A percentile compares a stretch with the other conserved stretches of the same genome.
Evolutionary conservation across 2,888 invertebrate species (phyloP).

Genomic region (Leptarthrus brevirostris): DNA sequence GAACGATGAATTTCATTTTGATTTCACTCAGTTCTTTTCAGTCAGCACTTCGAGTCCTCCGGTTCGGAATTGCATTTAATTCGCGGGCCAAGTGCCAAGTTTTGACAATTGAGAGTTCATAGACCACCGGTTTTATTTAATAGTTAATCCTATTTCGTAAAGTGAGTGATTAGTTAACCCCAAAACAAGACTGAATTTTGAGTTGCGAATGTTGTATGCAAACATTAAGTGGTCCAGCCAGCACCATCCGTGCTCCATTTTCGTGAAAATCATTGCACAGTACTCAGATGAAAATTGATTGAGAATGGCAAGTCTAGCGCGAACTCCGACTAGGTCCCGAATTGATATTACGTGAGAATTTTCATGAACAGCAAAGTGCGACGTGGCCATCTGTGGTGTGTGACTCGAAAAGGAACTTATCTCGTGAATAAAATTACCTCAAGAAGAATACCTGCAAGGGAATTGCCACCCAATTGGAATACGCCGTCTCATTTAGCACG

Average conservation of each 20-base stretch:
- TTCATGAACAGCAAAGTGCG: background rate
- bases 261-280: background rate
- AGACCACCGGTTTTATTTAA: background rate
- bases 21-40: slow-evolving; percentile 18
- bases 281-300: background rate
- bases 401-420: too few species aligned
- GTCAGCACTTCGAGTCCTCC: slow-evolving; percentile 29
- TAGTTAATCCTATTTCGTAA: too few species aligned
- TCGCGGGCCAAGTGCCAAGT: background rate
- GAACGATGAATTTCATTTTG: slow-evolving; percentile 25
- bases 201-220: background rate
- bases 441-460: too few species aligned
- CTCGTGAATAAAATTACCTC: too few species aligned
- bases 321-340: background rate
- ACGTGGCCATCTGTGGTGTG: background rate
- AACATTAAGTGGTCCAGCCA: slow-evolving; percentile 22
- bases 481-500: slow-evolving; percentile 11
- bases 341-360: slow-evolving; percentile 3
- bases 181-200: background rate
- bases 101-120: background rate
- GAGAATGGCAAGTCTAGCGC: background rate
- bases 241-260: slow-evolving; percentile 19
- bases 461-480: background rate
- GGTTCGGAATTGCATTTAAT: background rate
- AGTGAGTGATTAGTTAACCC: too few species aligned